Evolutionary conservation across 2,113 vertebrate species (phyloP), one percentile per base, ranked within the genome.

Genomic region (Phyllopteryx taeniolatus): DNA sequence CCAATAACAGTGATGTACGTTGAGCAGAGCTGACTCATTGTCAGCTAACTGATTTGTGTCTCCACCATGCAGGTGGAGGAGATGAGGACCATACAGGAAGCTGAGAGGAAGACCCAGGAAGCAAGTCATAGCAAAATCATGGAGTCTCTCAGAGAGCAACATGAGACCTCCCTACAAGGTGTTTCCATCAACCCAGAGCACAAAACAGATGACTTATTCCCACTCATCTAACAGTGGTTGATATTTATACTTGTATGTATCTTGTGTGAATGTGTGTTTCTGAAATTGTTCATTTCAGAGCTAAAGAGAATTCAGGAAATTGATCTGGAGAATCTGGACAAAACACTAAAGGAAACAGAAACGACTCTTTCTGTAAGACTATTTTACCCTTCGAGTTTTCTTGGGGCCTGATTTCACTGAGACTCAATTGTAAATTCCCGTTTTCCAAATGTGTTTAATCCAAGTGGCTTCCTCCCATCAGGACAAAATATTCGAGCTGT

Each of bases 131-230:
- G 72, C 0, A 91, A 95, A 85, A 91, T 90, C 75, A 81, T 96
- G 65, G 90, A 95, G 73, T 84, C 90, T 71, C 79, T 98, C 12
- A 95, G 89, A 72, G 86, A 89, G 80, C 87, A 94, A 44, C 93
- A 95, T 19, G 89, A 96, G 70, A 83, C 86, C 12, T 94, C 94
- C 5, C 77, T 95, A 75, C 86, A 94, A 91, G 97, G 97, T 94
- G 91, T 0, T 79, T 59, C 46, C 11, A 57, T 51, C 13, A 22
- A 73, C 2, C 60, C 13, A 39, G 4, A 49, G 2, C 8, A 27
- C 44, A 27, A 66, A 13, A 64, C 33, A 39, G 20, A 56, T 22
- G 8, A 56, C 17, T 19, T 39, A 39, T 5, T 3, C 35, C 35
- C 35, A 39, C 35, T 39, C 35, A 39, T 39, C 35, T 39, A 6